Evolutionary conservation across 2,113 vertebrate species (phyloP), one percentile per base, ranked within the genome.

Genomic region (Aspiorhynchus laticeps): DNA sequence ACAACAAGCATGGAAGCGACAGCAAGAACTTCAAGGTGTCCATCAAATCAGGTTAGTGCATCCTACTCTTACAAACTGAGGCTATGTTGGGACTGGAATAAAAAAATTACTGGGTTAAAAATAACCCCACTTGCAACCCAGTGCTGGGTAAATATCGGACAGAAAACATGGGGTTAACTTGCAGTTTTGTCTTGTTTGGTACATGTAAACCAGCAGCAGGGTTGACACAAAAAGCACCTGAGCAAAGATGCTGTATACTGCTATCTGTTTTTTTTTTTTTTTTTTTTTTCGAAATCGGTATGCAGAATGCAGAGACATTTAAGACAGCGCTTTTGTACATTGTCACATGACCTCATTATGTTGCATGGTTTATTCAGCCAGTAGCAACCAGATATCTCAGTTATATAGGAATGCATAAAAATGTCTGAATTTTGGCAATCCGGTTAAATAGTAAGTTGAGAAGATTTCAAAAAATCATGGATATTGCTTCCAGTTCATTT

Each of bases 1-100:
- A 86, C 88, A 97, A 97, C 79, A 17, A 83, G 1, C 80, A 92
- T 0, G 97, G 97, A 43, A 77, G 1, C 4, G 80, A 75, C 77
- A 87, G 26, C 90, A 93, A 14, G 90, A 87, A 41, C 92, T 91
- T 95, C 90, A 74, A 24, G 0, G 91, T 96, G 46, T 80, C 91
- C 88, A 38, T 93, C 69, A 91, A 92, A 91, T 87, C 48, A 86
- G 89, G 87, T 87, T 56, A 19, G 76, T 77, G 12, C 41, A 48
- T 15, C 24, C 59, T 65, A 1, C 15, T 67, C 14, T 9, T 74
- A 53, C 11, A 56, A 43, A 24, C 31, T 65, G 33, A 2, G 6
- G 10, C 38, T 15, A 31, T 33, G 19, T 36, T 85, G 2, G 19
- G 59, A 81, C 26, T 81, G 38, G 59, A 65, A 28, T 43, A 46